These are phyloP conservation scores for Paracanthobrama guichenoti DNA, from an alignment of 2,113 vertebrate species.

Conservation along the genomic window DNA sequence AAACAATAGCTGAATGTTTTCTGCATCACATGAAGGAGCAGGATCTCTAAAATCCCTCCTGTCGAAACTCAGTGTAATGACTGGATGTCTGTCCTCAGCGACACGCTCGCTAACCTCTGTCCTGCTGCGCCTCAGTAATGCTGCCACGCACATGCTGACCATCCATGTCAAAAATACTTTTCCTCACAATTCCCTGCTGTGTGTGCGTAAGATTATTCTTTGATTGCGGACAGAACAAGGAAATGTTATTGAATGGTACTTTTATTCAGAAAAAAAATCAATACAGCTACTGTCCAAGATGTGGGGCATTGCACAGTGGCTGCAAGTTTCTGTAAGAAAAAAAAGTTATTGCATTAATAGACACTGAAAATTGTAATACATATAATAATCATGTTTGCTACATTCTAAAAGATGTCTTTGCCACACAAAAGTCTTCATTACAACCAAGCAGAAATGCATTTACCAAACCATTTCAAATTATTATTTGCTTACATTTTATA, in stretches of 20 bases:
- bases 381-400: neutral
- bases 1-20: neutral
- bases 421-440: neutral
- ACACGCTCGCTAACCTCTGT: neutral
- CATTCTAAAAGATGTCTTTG: neutral
- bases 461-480: neutral
- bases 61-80: neutral
- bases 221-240: neutral
- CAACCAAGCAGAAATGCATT: neutral
- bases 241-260: neutral
- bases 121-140: neutral
- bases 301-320: neutral
- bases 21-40: neutral
- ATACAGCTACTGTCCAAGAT: neutral
- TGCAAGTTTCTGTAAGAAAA: neutral
- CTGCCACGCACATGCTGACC: neutral
- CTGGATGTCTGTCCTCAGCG: neutral
- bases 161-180: slow-evolving; percentile 4
- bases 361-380: neutral
- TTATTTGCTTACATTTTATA: neutral
- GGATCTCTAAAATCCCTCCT: neutral
- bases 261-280: neutral
- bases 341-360: neutral
- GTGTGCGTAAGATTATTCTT: neutral
- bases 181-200: neutral